Percentiles rank a stretch among this genome's conserved stretches.
phyloP scores from a whole-genome alignment of 1,140 invertebrate genomes.

The Berghia stephanieae region DNA sequence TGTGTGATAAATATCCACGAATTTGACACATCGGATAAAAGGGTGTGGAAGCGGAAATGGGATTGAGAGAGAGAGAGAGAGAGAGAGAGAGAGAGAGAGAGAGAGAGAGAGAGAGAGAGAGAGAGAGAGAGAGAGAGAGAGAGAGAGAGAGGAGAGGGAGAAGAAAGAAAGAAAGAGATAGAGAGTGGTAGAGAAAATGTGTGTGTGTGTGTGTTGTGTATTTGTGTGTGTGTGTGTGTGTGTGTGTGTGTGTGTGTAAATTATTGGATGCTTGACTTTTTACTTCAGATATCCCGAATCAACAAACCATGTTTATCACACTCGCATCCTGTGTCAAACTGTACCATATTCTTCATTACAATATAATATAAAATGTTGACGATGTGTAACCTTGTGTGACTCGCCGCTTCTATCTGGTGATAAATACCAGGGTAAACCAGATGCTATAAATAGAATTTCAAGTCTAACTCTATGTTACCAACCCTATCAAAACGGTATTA shows the following conservation, averaged over 20 bases:
- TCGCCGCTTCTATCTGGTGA: background rate
- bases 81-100: background rate
- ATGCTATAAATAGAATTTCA: no score
- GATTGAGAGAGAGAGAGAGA: background rate
- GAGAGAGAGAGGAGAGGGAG: background rate
- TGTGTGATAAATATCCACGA: no score
- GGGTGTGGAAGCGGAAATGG: background rate
- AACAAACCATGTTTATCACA: background rate
- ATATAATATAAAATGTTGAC: background rate
- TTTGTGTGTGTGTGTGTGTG: background rate
- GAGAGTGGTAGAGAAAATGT: background rate
- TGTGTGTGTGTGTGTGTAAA: conserved; percentile 10
- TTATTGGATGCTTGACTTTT: background rate
- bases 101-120: background rate
- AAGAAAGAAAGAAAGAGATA: background rate
- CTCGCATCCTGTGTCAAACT: no score
- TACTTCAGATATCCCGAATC: background rate
- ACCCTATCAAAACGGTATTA: no score
- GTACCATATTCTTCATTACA: background rate
- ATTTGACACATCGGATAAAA: no score
- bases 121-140: background rate
- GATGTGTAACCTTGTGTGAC: background rate
- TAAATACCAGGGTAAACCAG: background rate
- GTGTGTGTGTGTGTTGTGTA: background rate
- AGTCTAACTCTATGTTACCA: no score